phyloP scores from a whole-genome alignment of 1,140 invertebrate species.

The Hyles euphorbiae region DNA sequence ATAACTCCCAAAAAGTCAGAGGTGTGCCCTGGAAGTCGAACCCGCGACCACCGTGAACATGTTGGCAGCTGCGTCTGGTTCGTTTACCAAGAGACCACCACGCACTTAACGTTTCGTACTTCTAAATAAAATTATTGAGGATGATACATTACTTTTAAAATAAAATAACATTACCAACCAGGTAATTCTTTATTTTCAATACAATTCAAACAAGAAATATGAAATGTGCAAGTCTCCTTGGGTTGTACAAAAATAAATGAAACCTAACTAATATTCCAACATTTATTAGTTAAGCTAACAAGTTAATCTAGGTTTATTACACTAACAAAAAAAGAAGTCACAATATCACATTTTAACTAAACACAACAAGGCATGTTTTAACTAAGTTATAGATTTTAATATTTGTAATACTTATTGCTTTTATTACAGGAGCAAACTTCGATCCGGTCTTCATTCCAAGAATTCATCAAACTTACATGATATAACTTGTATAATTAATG shows the following conservation, averaged over 20 bases:
- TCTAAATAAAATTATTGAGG: too few relatives aligned
- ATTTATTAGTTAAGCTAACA: constrained; percentile 50
- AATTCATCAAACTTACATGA: constrained; percentile 40
- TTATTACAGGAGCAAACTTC: constrained; percentile 23
- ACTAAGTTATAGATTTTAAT: constrained; percentile 38
- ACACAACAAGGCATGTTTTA: constrained; percentile 44
- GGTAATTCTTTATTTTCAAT: constrained; percentile 58
- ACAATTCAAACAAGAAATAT: constrained; percentile 64
- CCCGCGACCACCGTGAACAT: too few relatives aligned
- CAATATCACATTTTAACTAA: constrained; percentile 70
- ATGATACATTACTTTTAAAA: constrained; percentile 15
- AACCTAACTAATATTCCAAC: constrained; percentile 60
- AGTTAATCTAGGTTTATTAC: constrained; percentile 52
- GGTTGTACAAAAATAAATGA: constrained; percentile 71
- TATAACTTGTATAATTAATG: constrained; percentile 36
- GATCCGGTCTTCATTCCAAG: constrained; percentile 31
- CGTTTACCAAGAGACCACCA: too few relatives aligned
- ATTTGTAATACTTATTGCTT: constrained; percentile 47
- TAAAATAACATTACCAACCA: constrained; percentile 46
- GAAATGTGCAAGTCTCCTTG: constrained; percentile 60
- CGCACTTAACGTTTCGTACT: too few relatives aligned
- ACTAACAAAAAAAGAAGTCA: constrained; percentile 55
- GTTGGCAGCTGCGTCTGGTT: too few relatives aligned
- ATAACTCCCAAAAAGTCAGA: too few relatives aligned
- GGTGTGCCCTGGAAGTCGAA: too few relatives aligned